Conservation (phyloP, 2,797 vertebrate genomes). For the Sebastes iracundus region DNA sequence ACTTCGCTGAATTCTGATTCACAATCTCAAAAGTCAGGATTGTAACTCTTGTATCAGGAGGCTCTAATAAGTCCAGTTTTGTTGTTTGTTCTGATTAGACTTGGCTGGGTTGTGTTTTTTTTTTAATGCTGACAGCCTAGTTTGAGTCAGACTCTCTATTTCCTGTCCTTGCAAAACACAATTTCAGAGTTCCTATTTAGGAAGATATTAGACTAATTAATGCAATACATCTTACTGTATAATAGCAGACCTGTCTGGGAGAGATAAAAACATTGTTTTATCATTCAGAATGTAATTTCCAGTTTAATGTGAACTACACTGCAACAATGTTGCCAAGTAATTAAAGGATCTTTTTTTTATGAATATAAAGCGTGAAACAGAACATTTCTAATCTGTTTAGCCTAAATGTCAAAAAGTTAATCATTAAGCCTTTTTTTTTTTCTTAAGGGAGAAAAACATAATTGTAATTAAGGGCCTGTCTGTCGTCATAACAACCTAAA, state of each 20-base stretch:
- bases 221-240: background rate
- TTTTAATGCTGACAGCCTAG: background rate
- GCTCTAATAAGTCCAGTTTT: background rate
- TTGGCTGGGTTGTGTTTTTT: background rate
- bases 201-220: conserved; percentile 1
- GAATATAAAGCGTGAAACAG: background rate
- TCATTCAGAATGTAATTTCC: conserved; percentile 25
- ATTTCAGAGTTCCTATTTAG: background rate
- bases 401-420: conserved; percentile 47
- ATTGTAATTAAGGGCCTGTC: conserved; percentile 37
- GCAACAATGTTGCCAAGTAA: conserved; percentile 2
- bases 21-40: background rate
- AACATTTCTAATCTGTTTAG: conserved; percentile 17
- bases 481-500: conserved; percentile 24
- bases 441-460: conserved; percentile 23
- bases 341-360: conserved; percentile 15
- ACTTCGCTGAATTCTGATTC: background rate
- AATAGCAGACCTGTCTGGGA: background rate
- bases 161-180: background rate
- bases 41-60: background rate
- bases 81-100: conserved; percentile 23
- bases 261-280: background rate
- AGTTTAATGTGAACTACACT: background rate
- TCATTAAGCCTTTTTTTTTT: conserved; percentile 8
- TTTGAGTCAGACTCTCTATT: background rate